Evolutionary conservation across 2,113 vertebrate species (phyloP).

Genomic region (Ammospiza nelsoni): DNA sequence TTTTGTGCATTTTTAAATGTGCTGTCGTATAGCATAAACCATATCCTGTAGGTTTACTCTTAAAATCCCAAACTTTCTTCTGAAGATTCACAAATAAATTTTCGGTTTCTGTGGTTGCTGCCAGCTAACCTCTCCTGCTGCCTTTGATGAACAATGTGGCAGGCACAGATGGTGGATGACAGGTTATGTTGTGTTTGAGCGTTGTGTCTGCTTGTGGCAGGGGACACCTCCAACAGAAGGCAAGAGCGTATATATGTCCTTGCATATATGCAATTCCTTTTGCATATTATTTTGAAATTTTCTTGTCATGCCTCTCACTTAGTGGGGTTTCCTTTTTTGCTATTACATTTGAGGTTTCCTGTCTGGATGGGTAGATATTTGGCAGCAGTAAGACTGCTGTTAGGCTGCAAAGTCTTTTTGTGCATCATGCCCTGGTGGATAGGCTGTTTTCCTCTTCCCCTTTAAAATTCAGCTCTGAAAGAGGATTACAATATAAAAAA

Average conservation of each 20-base stretch:
- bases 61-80: not conserved
- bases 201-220: not conserved
- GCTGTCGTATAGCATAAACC: fast-evolving
- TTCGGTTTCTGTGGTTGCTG: not conserved
- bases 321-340: not conserved
- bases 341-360: not conserved
- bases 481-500: not conserved
- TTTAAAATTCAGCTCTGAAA: not conserved
- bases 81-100: not conserved
- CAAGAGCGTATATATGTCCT: not conserved
- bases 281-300: not conserved
- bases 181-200: not conserved
- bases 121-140: not conserved
- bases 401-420: not conserved
- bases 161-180: not conserved
- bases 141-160: not conserved
- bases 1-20: not conserved
- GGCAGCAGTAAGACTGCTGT: not conserved
- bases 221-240: not conserved
- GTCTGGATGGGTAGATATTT: not conserved
- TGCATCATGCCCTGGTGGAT: not conserved
- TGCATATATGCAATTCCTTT: not conserved
- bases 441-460: not conserved
- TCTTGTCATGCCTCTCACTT: not conserved
- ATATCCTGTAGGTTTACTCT: not conserved